Percentiles rank a stretch among this genome's conserved stretches.
phyloP scores from a whole-genome alignment of 2,113 vertebrate species.

The Hystrix cristata region DNA sequence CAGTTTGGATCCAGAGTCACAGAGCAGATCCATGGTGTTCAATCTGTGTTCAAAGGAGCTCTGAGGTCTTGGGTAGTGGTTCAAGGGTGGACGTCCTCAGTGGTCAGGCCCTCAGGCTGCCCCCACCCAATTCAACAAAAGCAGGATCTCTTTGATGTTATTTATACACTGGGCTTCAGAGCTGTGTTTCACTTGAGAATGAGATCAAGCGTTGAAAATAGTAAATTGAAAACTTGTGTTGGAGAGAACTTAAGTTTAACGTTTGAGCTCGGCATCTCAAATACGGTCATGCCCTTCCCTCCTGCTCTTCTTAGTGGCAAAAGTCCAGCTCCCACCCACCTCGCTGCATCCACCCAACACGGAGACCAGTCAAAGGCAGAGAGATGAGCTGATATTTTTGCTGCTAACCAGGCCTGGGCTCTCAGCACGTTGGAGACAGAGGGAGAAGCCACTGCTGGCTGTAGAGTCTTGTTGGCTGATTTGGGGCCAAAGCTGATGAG shows the following conservation, averaged over 20 bases:
- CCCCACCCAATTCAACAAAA: not conserved
- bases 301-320: not conserved
- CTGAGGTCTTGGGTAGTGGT: not conserved
- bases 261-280: not conserved
- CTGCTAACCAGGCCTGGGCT: not conserved
- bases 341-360: not conserved
- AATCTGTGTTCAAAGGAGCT: not conserved
- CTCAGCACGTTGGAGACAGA: not conserved
- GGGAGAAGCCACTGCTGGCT: not conserved
- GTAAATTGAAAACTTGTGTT: slow-evolving; percentile 52
- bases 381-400: not conserved
- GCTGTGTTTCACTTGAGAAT: slow-evolving; percentile 24
- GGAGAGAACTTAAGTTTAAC: not conserved
- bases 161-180: not conserved
- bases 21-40: not conserved
- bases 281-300: not conserved
- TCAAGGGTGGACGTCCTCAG: not conserved
- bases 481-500: no score
- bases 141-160: not conserved
- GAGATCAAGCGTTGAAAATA: slow-evolving; percentile 43
- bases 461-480: not conserved
- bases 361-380: not conserved
- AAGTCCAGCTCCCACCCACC: not conserved
- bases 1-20: not conserved
- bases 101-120: not conserved